These are phyloP conservation scores for Heliothis subflexa DNA, from an alignment of 1,140 invertebrate species.

Conservation along the genomic window DNA sequence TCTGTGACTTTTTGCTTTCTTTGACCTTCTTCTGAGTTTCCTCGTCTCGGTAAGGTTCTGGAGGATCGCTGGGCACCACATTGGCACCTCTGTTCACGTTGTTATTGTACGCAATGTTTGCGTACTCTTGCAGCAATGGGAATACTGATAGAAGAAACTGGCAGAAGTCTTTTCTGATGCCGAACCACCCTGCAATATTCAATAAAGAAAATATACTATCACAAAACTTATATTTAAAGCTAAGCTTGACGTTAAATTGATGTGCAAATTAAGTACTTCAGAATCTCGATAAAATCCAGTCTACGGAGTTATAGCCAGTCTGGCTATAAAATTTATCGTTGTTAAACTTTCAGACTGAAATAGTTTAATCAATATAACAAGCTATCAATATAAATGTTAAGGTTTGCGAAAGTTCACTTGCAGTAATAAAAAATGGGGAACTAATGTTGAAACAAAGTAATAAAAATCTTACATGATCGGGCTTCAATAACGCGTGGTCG, in stretches of 20 bases:
- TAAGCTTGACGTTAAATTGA: too few species aligned
- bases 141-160: conserved; percentile 97
- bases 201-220: neutral
- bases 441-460: too few species aligned
- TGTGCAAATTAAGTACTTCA: neutral
- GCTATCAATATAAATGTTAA: neutral
- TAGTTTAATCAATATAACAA: neutral
- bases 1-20: conserved; percentile 88
- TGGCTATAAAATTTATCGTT: conserved; percentile 4
- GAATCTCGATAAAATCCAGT: neutral
- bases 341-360: neutral
- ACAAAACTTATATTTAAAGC: neutral
- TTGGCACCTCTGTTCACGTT: conserved; percentile 85
- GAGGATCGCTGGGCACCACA: conserved; percentile 79
- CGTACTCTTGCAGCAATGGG: conserved; percentile 98
- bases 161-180: conserved; percentile 98
- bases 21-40: conserved; percentile 86
- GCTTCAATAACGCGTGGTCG: too few species aligned
- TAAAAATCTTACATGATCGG: too few species aligned
- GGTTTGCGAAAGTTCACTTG: neutral
- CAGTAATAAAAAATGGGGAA: neutral
- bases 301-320: neutral
- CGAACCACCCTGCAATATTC: conserved; percentile 96
- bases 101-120: conserved; percentile 97
- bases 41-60: conserved; percentile 85